Evolutionary conservation across 2,113 vertebrate species (phyloP).

Genomic region (Colossoma macropomum): DNA sequence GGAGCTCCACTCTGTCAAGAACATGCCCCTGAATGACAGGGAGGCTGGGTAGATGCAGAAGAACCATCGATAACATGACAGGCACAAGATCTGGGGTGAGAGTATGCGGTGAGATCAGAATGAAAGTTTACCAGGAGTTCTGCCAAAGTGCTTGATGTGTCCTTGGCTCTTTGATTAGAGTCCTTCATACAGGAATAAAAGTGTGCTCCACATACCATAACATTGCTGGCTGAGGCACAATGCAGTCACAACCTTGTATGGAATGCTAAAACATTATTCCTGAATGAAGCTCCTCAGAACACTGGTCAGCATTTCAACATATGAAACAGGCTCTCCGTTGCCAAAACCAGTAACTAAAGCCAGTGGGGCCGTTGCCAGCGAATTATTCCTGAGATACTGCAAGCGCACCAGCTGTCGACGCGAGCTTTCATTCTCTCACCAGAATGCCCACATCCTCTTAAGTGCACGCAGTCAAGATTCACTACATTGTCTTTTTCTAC

Average conservation of each 20-base stretch:
- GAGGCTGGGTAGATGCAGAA: slow-evolving; percentile 11
- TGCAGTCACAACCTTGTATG: background rate
- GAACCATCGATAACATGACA: background rate
- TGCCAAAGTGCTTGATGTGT: background rate
- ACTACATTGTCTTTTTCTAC: background rate
- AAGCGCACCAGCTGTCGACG: background rate
- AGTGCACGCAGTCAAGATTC: background rate
- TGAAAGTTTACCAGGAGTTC: background rate
- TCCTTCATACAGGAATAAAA: slow-evolving; percentile 24
- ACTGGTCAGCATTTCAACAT: background rate
- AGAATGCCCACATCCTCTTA: background rate
- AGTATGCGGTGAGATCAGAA: background rate
- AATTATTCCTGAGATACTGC: slow-evolving; percentile 39
- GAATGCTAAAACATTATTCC: slow-evolving; percentile 6
- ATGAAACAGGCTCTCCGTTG: background rate
- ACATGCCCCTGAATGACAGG: slow-evolving; percentile 12
- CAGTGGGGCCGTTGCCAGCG: background rate
- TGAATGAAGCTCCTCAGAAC: background rate
- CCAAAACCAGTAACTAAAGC: slow-evolving; percentile 10
- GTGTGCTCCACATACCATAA: slow-evolving; percentile 1
- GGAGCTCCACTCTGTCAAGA: background rate
- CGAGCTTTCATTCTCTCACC: background rate
- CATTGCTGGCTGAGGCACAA: background rate
- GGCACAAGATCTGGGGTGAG: background rate
- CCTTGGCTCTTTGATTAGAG: slow-evolving; percentile 10